These are phyloP conservation scores for Anhinga anhinga DNA, from an alignment of 2,113 vertebrate species.

Conservation along the genomic window DNA sequence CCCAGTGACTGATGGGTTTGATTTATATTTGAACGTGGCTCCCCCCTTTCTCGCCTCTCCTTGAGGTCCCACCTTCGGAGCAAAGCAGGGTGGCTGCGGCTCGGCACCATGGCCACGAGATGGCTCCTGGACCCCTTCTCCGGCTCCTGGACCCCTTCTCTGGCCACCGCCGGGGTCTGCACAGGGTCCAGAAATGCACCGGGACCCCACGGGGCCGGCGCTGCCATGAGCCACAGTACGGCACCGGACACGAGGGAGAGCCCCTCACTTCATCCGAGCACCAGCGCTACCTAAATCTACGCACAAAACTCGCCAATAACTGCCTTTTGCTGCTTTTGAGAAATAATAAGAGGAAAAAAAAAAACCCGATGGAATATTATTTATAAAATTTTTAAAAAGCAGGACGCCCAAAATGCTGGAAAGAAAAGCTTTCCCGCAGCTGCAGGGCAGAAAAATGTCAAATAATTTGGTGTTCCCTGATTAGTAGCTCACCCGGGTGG, in stretches of 20 bases:
- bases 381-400: background rate
- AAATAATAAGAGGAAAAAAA: background rate
- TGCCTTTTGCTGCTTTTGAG: background rate
- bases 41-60: background rate
- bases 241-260: background rate
- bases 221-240: background rate
- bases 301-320: background rate
- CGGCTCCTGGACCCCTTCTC: conserved; percentile 60
- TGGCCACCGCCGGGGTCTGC: background rate
- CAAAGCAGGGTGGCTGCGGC: background rate
- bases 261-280: background rate
- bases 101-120: conserved; percentile 70
- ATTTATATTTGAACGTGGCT: conserved; percentile 47
- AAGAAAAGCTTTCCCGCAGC: background rate
- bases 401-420: background rate
- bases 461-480: background rate
- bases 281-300: background rate
- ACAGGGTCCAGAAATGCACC: background rate
- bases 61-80: background rate
- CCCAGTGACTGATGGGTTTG: conserved; percentile 69
- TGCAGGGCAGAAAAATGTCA: background rate
- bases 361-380: background rate
- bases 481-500: background rate
- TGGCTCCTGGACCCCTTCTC: conserved; percentile 76
- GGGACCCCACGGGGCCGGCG: background rate